Evolutionary conservation across 2,888 invertebrate genomes (phyloP).

Genomic region (Selenia dentaria): DNA sequence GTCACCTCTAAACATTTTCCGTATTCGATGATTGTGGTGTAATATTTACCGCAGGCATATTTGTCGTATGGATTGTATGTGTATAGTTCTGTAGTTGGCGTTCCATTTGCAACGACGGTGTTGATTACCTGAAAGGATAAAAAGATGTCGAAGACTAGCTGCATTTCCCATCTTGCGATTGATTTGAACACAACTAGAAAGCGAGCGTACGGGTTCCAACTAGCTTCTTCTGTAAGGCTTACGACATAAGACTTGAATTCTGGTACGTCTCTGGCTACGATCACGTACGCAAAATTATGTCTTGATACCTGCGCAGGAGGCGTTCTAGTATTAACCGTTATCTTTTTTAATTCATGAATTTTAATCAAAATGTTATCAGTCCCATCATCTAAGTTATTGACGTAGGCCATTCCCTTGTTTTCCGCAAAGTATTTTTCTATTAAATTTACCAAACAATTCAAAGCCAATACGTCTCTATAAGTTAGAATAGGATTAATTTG

Average conservation of each 20-base stretch:
- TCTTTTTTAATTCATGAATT: constrained; percentile 26
- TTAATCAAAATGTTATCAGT: constrained; percentile 25
- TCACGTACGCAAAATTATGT: constrained; percentile 37
- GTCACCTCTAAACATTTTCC: constrained; percentile 48
- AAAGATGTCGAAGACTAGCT: constrained; percentile 47
- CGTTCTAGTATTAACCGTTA: constrained; percentile 4
- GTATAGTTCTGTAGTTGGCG: constrained; percentile 46
- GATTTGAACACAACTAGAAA: constrained; percentile 46
- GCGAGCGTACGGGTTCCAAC: constrained; percentile 52
- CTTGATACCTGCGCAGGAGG: neutral
- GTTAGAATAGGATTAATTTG: neutral
- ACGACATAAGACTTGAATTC: constrained; percentile 33
- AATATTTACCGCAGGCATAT: constrained; percentile 59
- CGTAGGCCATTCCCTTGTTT: constrained; percentile 24
- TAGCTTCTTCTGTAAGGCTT: constrained; percentile 35
- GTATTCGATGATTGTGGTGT: constrained; percentile 42
- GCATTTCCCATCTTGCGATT: constrained; percentile 32
- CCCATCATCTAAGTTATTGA: constrained; percentile 20
- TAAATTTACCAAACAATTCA: constrained; percentile 29
- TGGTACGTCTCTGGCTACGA: constrained; percentile 32
- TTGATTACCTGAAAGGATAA: constrained; percentile 43
- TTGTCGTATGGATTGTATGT: constrained; percentile 63
- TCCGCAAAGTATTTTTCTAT: constrained; percentile 32
- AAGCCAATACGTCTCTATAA: neutral
- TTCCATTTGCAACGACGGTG: constrained; percentile 48